Evolutionary conservation across 2,888 invertebrate species (phyloP).

Genomic region (Cryptus viduatorius): DNA sequence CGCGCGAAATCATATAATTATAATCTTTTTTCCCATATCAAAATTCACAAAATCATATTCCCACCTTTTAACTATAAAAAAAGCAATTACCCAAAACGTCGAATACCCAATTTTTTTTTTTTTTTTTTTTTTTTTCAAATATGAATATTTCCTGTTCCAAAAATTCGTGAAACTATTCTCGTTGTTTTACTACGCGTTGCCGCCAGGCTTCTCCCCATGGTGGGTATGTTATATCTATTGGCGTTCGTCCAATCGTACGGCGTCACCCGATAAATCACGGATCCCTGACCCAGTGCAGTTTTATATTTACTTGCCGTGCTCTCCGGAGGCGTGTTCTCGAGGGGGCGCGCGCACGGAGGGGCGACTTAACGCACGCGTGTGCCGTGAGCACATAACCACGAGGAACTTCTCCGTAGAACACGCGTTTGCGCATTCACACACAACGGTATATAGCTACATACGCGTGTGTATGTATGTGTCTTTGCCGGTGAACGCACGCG

Average conservation of each 20-base stretch:
- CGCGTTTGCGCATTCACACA: not conserved
- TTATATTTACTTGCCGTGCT: constrained; percentile 79
- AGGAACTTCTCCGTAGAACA: not conserved
- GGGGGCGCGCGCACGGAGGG: constrained; percentile 12
- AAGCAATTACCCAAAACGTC: too few relatives aligned
- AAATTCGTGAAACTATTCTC: not conserved
- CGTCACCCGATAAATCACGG: constrained; percentile 83
- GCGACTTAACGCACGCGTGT: constrained; percentile 5
- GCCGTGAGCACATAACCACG: constrained; percentile 1
- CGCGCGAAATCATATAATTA: too few relatives aligned
- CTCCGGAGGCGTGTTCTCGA: constrained; percentile 43
- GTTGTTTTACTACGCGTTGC: constrained; percentile 8
- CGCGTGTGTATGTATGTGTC: not conserved
- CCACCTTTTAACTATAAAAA: too few relatives aligned
- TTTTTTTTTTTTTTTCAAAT: too few relatives aligned
- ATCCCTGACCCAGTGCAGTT: constrained; percentile 85
- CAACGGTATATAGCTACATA: not conserved
- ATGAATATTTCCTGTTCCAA: too few relatives aligned
- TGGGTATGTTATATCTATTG: constrained; percentile 77
- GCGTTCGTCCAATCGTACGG: constrained; percentile 80
- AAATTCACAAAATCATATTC: too few relatives aligned
- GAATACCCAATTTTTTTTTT: too few relatives aligned
- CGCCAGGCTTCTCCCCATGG: constrained; percentile 9
- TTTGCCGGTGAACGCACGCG: not conserved
- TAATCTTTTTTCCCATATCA: too few relatives aligned